Evolutionary conservation across 2,888 invertebrate genomes (phyloP).

Genomic region (Himalopsyche tibetana): DNA sequence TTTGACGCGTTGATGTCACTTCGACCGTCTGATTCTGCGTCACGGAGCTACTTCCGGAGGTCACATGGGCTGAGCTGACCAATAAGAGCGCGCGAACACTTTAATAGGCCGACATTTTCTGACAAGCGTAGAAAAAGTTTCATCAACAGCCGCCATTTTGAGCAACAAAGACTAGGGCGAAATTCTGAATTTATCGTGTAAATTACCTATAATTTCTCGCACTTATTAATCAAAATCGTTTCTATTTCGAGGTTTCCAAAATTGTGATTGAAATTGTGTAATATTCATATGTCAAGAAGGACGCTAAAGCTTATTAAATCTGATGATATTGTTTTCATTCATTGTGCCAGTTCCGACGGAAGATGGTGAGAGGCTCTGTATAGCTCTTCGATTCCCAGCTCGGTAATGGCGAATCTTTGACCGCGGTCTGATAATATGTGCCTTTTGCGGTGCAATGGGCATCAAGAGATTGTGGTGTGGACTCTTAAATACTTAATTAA

Average conservation of each 20-base stretch:
- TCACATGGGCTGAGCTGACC: slow-evolving; percentile 75
- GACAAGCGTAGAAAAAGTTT: slow-evolving; percentile 97
- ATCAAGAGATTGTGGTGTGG: slow-evolving; percentile 83
- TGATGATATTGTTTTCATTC: slow-evolving; percentile 82
- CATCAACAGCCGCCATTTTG: slow-evolving; percentile 98
- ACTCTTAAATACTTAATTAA: slow-evolving; percentile 78
- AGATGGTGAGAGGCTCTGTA: slow-evolving; percentile 85
- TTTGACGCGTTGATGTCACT: slow-evolving; percentile 75
- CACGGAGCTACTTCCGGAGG: slow-evolving; percentile 72
- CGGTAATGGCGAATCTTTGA: slow-evolving; percentile 90
- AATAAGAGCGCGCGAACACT: slow-evolving; percentile 72
- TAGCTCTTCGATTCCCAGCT: slow-evolving; percentile 83
- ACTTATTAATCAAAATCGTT: slow-evolving; percentile 78
- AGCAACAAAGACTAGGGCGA: slow-evolving; percentile 87
- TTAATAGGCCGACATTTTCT: slow-evolving; percentile 82
- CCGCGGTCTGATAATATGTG: slow-evolving; percentile 83
- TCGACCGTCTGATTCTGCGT: slow-evolving; percentile 71
- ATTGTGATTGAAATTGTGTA: slow-evolving; percentile 77
- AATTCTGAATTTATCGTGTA: slow-evolving; percentile 85
- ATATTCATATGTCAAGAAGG: slow-evolving; percentile 75
- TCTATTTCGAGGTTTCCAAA: slow-evolving; percentile 79
- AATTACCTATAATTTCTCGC: slow-evolving; percentile 81
- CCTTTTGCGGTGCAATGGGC: slow-evolving; percentile 85
- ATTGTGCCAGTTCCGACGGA: slow-evolving; percentile 84
- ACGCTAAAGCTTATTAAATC: slow-evolving; percentile 75